A percentile compares a stretch with the other conserved stretches of the same genome.
These are phyloP conservation scores for Paralinhomoeus sp. DNA, from an alignment of 2,888 invertebrate species.

Conservation along the genomic window DNA sequence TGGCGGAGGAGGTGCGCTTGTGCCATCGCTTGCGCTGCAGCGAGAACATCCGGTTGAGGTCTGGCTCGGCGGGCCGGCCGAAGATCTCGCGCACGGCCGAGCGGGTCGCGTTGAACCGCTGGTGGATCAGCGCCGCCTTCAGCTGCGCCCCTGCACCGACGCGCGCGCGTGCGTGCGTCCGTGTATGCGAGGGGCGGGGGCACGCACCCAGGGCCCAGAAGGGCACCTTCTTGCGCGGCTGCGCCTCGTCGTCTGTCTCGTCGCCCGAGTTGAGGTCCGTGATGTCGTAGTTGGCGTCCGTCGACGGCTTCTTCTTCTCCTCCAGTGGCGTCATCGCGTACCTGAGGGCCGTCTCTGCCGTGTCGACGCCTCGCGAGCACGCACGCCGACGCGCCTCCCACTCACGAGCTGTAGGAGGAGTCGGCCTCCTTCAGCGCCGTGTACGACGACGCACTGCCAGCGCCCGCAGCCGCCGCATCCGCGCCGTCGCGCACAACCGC, in stretches of 20 bases:
- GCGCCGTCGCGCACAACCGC: too few relatives aligned
- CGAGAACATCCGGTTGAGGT: constrained; percentile 26
- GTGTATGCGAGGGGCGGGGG: too few relatives aligned
- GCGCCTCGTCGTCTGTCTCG: constrained; percentile 29
- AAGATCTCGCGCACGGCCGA: constrained; percentile 23
- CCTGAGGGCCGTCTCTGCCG: too few relatives aligned
- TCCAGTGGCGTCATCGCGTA: too few relatives aligned
- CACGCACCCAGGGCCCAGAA: constrained; percentile 26
- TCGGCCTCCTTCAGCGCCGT: too few relatives aligned
- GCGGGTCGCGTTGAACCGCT: constrained; percentile 20
- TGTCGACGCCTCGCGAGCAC: too few relatives aligned
- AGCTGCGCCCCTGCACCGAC: constrained; percentile 17
- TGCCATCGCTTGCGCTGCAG: constrained; percentile 23
- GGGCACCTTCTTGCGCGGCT: constrained; percentile 27
- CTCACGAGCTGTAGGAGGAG: too few relatives aligned
- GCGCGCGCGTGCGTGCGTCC: too few relatives aligned
- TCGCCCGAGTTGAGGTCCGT: constrained; percentile 27
- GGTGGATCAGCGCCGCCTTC: constrained; percentile 20
- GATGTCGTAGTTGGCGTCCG: constrained; percentile 23
- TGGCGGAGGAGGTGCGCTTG: constrained; percentile 29
- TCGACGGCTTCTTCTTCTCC: too few relatives aligned
- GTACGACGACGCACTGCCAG: too few relatives aligned
- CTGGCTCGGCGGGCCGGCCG: constrained; percentile 14
- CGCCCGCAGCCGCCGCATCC: too few relatives aligned
- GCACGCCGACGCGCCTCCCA: too few relatives aligned